These are phyloP conservation scores for Pammene fasciana DNA, from an alignment of 2,888 invertebrate genomes.

Conservation along the genomic window DNA sequence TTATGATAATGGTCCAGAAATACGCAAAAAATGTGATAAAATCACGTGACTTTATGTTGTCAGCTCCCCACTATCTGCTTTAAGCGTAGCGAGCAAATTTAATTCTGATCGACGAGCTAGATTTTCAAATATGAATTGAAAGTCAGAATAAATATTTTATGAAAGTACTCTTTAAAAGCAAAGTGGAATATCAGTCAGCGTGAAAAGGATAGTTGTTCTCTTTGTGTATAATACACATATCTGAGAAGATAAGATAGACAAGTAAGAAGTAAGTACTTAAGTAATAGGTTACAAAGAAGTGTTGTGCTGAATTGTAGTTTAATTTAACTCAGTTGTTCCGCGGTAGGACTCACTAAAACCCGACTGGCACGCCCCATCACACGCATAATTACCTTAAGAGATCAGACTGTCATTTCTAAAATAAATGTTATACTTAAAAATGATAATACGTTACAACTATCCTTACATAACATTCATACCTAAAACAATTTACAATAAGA, in stretches of 20 bases:
- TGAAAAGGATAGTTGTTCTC: neutral
- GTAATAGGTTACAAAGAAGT: neutral
- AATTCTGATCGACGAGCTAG: neutral
- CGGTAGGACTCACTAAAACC: constrained; percentile 45
- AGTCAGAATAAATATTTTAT: neutral
- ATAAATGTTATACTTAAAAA: constrained; percentile 77
- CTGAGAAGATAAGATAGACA: neutral
- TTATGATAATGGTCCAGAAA: no score
- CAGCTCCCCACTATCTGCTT: neutral
- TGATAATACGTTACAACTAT: constrained; percentile 78
- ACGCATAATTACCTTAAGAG: constrained; percentile 77
- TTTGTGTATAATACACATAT: neutral
- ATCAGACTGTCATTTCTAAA: constrained; percentile 81
- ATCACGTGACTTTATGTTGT: neutral
- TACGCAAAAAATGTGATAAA: no score
- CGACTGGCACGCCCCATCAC: constrained; percentile 58
- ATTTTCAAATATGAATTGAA: neutral
- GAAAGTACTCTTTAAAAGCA: neutral
- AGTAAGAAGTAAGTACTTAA: neutral
- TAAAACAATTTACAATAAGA: constrained; percentile 79
- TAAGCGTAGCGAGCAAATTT: constrained; percentile 5
- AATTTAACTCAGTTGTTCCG: neutral
- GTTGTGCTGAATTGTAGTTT: neutral
- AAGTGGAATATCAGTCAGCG: neutral
- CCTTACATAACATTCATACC: constrained; percentile 76